A percentile compares a stretch with the other conserved stretches of the same genome.
Evolutionary conservation across 2,888 invertebrate species (phyloP).

Genomic region (Campoplex nolae): DNA sequence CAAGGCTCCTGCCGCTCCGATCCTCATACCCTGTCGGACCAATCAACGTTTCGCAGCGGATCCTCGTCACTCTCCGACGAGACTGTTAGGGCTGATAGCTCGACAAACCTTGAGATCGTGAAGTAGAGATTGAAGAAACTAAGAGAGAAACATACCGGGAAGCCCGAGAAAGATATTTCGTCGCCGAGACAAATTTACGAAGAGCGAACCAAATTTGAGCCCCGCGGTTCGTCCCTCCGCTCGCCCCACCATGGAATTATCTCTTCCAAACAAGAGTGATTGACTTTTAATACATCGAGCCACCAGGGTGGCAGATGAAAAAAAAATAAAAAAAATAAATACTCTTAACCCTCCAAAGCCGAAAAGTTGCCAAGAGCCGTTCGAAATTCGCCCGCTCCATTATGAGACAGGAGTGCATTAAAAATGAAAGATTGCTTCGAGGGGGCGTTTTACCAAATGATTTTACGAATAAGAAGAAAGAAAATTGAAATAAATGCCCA

Average conservation of each 20-base stretch:
- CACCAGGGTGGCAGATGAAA: background rate
- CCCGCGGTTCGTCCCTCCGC: background rate
- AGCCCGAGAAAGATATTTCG: conserved; percentile 32
- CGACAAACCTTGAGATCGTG: conserved; percentile 5
- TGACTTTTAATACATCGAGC: conserved; percentile 17
- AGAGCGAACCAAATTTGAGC: background rate
- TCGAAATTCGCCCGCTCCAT: background rate
- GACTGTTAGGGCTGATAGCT: conserved; percentile 8
- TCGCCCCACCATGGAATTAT: background rate
- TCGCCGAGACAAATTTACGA: conserved; percentile 37
- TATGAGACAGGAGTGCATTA: conserved; percentile 31
- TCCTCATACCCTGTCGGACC: background rate
- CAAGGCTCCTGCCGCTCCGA: background rate
- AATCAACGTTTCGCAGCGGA: conserved; percentile 12
- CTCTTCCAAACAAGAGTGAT: conserved; percentile 10
- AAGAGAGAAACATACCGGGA: conserved; percentile 15
- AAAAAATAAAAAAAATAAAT: too few species aligned
- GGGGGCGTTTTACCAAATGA: conserved; percentile 15
- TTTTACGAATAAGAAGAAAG: conserved; percentile 19
- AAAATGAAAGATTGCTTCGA: conserved; percentile 36
- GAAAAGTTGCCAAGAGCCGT: background rate
- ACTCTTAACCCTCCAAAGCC: background rate
- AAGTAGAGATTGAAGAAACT: background rate
- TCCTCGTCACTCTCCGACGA: conserved; percentile 24
- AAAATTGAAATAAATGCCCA: background rate